Percentiles rank a stretch among this genome's conserved stretches.
These are phyloP conservation scores for Macroteleia sp. DNA, from an alignment of 2,888 invertebrate genomes.

Conservation along the genomic window DNA sequence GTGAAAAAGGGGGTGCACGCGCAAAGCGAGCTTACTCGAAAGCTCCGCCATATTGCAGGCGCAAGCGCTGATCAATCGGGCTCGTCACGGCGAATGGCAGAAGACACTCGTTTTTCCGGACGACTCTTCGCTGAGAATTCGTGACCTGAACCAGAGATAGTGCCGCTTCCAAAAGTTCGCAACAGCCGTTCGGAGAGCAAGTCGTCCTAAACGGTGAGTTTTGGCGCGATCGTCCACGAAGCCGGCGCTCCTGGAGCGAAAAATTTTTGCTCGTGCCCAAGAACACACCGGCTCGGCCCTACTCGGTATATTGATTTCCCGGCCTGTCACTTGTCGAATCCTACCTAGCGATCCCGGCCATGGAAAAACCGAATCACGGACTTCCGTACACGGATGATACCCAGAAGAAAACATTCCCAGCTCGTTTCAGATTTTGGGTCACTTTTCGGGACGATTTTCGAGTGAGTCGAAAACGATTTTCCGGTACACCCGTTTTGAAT, in stretches of 20 bases:
- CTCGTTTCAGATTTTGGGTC: too few relatives aligned
- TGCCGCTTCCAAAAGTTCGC: neutral
- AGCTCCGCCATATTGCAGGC: slow-evolving; percentile 51
- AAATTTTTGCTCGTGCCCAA: too few relatives aligned
- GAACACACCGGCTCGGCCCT: slow-evolving; percentile 54
- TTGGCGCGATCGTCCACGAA: too few relatives aligned
- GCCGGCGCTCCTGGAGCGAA: neutral
- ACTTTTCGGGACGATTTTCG: too few relatives aligned
- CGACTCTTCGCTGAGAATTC: slow-evolving; percentile 34
- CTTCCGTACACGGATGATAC: too few relatives aligned
- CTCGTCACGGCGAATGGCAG: slow-evolving; percentile 56
- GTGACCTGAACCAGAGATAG: slow-evolving; percentile 35
- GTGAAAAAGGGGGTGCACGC: slow-evolving; percentile 31
- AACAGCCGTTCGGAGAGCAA: neutral
- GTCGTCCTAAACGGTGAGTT: slow-evolving; percentile 28
- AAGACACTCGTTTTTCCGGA: slow-evolving; percentile 63
- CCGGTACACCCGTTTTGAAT: too few relatives aligned
- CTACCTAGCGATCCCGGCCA: neutral
- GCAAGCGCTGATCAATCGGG: slow-evolving; percentile 63
- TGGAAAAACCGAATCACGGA: too few relatives aligned
- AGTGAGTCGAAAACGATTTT: too few relatives aligned
- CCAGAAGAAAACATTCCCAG: too few relatives aligned
- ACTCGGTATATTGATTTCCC: slow-evolving; percentile 66
- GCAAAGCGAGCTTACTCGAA: slow-evolving; percentile 30
- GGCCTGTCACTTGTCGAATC: slow-evolving; percentile 45